phyloP scores from a whole-genome alignment of 2,113 vertebrate species.

The Pogonocichla stellata region DNA sequence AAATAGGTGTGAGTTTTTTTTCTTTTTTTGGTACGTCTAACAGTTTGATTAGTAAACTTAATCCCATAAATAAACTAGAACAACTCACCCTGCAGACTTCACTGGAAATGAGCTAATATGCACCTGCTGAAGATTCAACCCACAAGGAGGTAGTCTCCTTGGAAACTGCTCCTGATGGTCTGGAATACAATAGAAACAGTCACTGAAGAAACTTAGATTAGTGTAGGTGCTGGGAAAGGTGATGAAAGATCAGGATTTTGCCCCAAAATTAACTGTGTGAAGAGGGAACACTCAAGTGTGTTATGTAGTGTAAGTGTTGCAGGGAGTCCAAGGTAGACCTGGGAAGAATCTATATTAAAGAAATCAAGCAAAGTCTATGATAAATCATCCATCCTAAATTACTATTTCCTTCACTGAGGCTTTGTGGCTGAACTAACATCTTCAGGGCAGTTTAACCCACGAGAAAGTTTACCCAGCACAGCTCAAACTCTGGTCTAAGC shows the following conservation, averaged over 20 bases:
- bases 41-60: constrained; percentile 12
- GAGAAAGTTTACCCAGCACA: neutral
- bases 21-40: neutral
- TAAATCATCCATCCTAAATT: neutral
- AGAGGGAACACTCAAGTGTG: neutral
- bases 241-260: constrained; percentile 1
- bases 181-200: constrained; percentile 5
- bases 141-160: constrained; percentile 39
- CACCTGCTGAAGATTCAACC: constrained; percentile 29
- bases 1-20: neutral
- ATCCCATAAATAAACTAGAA: neutral
- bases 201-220: neutral
- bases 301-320: neutral
- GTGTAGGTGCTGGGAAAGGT: neutral
- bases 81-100: neutral
- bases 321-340: neutral
- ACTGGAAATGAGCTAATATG: constrained; percentile 32
- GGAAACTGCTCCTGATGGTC: constrained; percentile 28
- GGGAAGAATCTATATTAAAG: neutral
- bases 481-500: neutral
- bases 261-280: neutral
- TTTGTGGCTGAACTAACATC: neutral
- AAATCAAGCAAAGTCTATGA: neutral
- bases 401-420: neutral
- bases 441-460: neutral